These are phyloP conservation scores for Drosophila bipectinata DNA, from an alignment of 1,140 invertebrate genomes.

Conservation along the genomic window DNA sequence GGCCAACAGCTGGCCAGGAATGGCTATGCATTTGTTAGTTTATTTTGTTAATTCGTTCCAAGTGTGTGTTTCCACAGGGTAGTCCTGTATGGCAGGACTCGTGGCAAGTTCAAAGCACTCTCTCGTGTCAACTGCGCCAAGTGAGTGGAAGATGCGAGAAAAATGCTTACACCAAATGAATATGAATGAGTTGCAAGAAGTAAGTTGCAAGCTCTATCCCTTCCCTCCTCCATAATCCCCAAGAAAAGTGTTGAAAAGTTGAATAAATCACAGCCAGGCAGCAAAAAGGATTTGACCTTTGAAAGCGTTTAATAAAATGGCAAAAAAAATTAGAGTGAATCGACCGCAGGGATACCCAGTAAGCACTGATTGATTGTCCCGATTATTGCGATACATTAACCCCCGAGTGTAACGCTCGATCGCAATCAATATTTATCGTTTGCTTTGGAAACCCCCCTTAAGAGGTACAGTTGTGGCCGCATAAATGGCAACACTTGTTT, in stretches of 20 bases:
- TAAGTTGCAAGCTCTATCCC: not conserved
- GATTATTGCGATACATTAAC: slow-evolving; percentile 35
- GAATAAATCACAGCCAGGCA: slow-evolving; percentile 61
- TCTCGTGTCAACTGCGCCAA: slow-evolving; percentile 12
- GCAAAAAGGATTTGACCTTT: slow-evolving; percentile 1
- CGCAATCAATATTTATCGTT: slow-evolving; percentile 33
- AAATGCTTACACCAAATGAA: slow-evolving; percentile 43
- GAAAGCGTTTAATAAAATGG: slow-evolving; percentile 2
- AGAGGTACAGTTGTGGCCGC: slow-evolving; percentile 18
- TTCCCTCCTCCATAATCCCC: slow-evolving; percentile 7
- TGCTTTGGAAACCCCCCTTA: not conserved
- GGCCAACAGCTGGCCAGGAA: not conserved
- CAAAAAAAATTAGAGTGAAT: not conserved
- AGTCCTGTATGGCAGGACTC: not conserved
- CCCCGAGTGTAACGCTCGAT: slow-evolving; percentile 14
- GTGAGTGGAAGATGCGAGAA: slow-evolving; percentile 36
- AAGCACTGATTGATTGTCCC: slow-evolving; percentile 23
- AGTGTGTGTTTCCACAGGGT: not conserved
- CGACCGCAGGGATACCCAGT: slow-evolving; percentile 18
- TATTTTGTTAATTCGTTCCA: no score
- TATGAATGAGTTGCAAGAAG: slow-evolving; percentile 52
- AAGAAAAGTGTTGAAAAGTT: slow-evolving; percentile 65
- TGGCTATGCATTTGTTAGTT: no score
- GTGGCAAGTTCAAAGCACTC: slow-evolving; percentile 17
- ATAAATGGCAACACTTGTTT: not conserved